Evolutionary conservation across 2,888 invertebrate genomes (phyloP).

Genomic region (Coremacera marginata): DNA sequence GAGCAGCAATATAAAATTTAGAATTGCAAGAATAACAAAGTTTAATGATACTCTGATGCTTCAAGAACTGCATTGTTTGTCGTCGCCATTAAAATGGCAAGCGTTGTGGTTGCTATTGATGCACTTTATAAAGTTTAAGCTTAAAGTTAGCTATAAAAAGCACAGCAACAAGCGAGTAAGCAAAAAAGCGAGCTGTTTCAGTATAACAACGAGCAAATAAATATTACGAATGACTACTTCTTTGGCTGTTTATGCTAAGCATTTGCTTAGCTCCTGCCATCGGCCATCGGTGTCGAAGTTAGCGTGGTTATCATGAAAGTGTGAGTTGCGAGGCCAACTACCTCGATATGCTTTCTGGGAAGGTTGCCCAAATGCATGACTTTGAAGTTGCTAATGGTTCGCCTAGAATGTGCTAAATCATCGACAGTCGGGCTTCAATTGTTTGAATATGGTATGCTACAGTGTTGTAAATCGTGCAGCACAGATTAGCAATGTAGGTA

Average conservation of each 20-base stretch:
- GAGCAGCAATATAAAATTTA: neutral
- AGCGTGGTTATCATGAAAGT: conserved; percentile 2
- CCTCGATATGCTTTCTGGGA: neutral
- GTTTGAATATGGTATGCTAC: neutral
- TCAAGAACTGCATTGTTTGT: conserved; percentile 41
- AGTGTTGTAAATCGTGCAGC: conserved; percentile 28
- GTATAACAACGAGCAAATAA: neutral
- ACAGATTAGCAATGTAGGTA: conserved; percentile 18
- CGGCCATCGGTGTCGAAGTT: neutral
- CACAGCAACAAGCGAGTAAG: no score
- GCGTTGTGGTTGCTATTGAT: neutral
- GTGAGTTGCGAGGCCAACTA: conserved; percentile 1
- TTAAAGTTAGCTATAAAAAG: no score
- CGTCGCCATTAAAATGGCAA: conserved; percentile 32
- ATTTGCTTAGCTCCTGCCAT: neutral
- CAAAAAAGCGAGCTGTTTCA: neutral
- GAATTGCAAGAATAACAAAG: conserved; percentile 3
- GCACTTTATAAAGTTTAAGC: no score
- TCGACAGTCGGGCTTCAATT: neutral
- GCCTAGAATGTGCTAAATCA: conserved; percentile 4
- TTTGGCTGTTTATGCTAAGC: neutral
- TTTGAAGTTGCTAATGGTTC: conserved; percentile 12
- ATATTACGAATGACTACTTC: neutral
- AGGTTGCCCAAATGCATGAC: neutral
- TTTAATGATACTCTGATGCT: conserved; percentile 37